phyloP scores from a whole-genome alignment of 2,888 invertebrate species.

The Suillia variegata region DNA sequence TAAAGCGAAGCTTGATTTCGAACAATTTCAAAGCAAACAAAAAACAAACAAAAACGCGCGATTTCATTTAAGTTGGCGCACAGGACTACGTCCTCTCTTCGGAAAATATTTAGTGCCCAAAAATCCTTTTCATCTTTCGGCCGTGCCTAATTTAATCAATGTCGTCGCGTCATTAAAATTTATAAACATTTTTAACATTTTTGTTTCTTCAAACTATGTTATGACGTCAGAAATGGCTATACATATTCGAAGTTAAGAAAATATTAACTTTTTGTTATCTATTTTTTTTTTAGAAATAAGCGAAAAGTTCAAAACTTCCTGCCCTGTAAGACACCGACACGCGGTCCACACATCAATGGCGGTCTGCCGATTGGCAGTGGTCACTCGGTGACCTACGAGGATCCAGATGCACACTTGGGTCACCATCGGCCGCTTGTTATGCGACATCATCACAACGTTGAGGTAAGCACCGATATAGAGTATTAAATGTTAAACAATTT shows the following conservation, averaged over 20 bases:
- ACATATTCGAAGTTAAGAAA: too few relatives aligned
- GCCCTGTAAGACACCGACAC: constrained; percentile 78
- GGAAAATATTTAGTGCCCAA: too few relatives aligned
- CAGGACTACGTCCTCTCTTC: too few relatives aligned
- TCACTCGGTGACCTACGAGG: constrained; percentile 76
- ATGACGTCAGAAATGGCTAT: too few relatives aligned
- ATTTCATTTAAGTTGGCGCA: background rate
- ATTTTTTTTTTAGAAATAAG: constrained; percentile 73
- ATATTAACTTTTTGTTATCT: background rate
- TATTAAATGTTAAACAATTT: background rate
- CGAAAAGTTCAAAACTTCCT: constrained; percentile 84
- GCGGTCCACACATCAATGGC: constrained; percentile 58
- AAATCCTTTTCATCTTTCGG: constrained; percentile 8
- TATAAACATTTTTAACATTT: too few relatives aligned
- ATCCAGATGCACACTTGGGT: constrained; percentile 70
- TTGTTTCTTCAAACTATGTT: too few relatives aligned
- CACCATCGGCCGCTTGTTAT: constrained; percentile 63
- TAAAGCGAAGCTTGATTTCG: background rate
- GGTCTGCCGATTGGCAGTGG: constrained; percentile 58
- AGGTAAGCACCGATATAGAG: constrained; percentile 49
- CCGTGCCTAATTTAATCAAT: constrained; percentile 2
- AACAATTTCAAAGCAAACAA: background rate
- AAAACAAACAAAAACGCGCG: background rate
- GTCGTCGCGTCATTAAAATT: background rate
- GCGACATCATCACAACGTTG: constrained; percentile 62